These are phyloP conservation scores for Halichondria panicea DNA, from an alignment of 37 sponge, comb jelly and placozoan genomes.

Conservation along the genomic window DNA sequence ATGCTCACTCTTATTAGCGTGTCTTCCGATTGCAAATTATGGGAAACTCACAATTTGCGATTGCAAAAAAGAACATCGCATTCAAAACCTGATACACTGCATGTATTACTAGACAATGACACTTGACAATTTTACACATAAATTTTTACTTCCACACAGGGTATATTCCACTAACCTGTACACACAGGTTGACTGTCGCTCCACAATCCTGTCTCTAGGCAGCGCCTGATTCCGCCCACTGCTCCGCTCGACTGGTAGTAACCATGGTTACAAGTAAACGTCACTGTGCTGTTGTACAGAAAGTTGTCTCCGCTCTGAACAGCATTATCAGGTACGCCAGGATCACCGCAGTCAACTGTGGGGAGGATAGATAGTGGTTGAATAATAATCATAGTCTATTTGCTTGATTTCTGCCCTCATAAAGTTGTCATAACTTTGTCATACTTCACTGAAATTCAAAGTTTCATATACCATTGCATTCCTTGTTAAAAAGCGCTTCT, in stretches of 20 bases:
- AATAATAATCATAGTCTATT: no score
- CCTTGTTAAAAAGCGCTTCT: no score
- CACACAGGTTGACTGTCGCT: constrained; percentile 66
- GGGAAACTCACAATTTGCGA: no score
- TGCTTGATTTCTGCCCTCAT: no score
- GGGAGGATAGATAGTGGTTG: no score
- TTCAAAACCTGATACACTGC: neutral
- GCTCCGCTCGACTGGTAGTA: constrained; percentile 76
- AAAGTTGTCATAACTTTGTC: no score
- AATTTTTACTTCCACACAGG: neutral
- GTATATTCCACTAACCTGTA: constrained; percentile 44
- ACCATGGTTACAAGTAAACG: constrained; percentile 67
- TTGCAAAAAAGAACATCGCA: no score
- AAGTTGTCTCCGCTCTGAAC: constrained; percentile 35
- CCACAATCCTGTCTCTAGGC: constrained; percentile 73
- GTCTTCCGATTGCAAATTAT: no score
- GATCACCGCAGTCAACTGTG: constrained; percentile 72
- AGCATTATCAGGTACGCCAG: constrained; percentile 62
- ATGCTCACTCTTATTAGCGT: no score
- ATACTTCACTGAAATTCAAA: no score
- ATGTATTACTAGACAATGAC: neutral
- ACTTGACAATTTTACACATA: neutral
- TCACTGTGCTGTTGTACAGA: constrained; percentile 48
- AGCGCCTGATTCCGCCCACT: constrained; percentile 47
- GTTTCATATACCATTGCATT: no score